Evolutionary conservation across 64 coral and sea anemone species (phyloP), one percentile per base, ranked within the genome.

Genomic region (Montipora foliosa): DNA sequence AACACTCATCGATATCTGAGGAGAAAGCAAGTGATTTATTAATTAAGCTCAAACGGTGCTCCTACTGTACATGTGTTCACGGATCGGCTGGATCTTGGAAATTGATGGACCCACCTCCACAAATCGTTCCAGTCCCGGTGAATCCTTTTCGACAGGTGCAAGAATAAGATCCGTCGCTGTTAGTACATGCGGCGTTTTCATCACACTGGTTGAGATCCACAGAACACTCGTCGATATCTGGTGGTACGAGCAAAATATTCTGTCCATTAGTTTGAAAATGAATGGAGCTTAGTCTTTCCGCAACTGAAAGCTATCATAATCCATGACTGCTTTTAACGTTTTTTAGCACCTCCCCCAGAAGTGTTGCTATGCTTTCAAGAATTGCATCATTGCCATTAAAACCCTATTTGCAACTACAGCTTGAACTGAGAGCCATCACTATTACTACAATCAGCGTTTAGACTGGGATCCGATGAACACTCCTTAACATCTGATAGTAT

Each of bases 171-270:
- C 64, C 83, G 6, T 87, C 66, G 67, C 44, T 87, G 64, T 87
- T 87, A 21, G 83, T 72, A 16, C 83, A 87, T 2, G 45, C 44
- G 15, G 62, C 83, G 48, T 87, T 87, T 37, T 37, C 37, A 37
- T 37, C 37, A 37, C 37, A 37, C 37, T 37, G 37, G 2, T 1
- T 29, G 67, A 44, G 17, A 52, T 71, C 83, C 44, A 48, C 44
- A 16, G 64, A 74, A 71, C 83, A 87, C 66, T 87, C 83, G 64
- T 87, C 70, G 1, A 87, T 87, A 49, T 87, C 83, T 87, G 62
- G 19, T n/a, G 12, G 13, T 64, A 12, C 14, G 14, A 16, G 11
- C 37, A 37, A 37, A 37, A 37, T 37, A 37, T 37, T 37, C 37
- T 37, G 37, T 37, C 37, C 37, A 37, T 37, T 37, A 37, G 37